Evolutionary conservation across 2,113 vertebrate genomes (phyloP).

Genomic region (Poeciliopsis retropinna): DNA sequence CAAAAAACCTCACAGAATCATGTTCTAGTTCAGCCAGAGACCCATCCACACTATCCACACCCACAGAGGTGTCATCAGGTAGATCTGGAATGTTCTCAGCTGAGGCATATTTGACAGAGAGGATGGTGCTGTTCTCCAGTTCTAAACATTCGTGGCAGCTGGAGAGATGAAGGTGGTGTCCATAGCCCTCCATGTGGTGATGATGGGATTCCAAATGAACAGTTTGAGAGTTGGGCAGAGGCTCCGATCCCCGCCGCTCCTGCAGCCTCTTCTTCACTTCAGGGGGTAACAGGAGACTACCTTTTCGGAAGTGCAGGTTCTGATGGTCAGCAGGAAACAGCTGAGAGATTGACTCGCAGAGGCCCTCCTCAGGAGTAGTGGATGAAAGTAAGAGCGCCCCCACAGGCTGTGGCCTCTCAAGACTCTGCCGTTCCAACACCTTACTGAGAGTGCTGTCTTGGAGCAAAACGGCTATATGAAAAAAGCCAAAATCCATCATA

Average conservation of each 20-base stretch:
- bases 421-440: slow-evolving; percentile 48
- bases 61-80: slow-evolving; percentile 70
- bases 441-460: slow-evolving; percentile 78
- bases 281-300: slow-evolving; percentile 37
- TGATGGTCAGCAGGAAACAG: neutral
- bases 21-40: slow-evolving; percentile 41
- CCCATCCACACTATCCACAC: slow-evolving; percentile 14
- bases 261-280: slow-evolving; percentile 33
- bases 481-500: neutral
- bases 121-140: slow-evolving; percentile 93
- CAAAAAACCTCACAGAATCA: neutral
- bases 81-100: slow-evolving; percentile 90
- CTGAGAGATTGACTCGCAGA: slow-evolving; percentile 1
- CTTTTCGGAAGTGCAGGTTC: slow-evolving; percentile 28
- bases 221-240: neutral
- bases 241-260: slow-evolving; percentile 60
- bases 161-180: slow-evolving; percentile 86
- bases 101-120: slow-evolving; percentile 89
- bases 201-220: slow-evolving; percentile 23
- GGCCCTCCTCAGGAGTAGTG: neutral
- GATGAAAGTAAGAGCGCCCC: neutral
- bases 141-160: slow-evolving; percentile 93
- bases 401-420: slow-evolving; percentile 7
- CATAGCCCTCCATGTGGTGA: slow-evolving; percentile 71
- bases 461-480: slow-evolving; percentile 84